Percentiles rank a stretch among this genome's conserved stretches.
These are phyloP conservation scores for Parnassius apollo DNA, from an alignment of 2,888 invertebrate genomes.

Conservation along the genomic window DNA sequence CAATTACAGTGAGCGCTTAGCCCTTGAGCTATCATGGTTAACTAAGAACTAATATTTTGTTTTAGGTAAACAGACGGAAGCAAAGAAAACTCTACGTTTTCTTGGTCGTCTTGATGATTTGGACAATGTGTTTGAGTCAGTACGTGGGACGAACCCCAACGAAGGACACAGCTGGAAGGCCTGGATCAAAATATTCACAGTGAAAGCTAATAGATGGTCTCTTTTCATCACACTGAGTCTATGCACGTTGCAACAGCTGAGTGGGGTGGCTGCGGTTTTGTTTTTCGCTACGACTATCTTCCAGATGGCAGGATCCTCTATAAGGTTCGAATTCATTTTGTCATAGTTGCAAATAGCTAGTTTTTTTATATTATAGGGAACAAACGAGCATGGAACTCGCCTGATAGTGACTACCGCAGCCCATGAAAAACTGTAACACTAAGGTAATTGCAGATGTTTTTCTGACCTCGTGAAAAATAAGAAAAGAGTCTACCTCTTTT, in stretches of 20 bases:
- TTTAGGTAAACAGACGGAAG: slow-evolving; percentile 46
- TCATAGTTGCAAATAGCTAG: not conserved
- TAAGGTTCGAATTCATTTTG: slow-evolving; percentile 28
- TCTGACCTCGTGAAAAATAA: too few species aligned
- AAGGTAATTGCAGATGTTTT: too few species aligned
- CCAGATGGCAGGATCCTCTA: slow-evolving; percentile 45
- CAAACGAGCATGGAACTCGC: too few species aligned
- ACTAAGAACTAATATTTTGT: not conserved
- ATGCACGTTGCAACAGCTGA: slow-evolving; percentile 40
- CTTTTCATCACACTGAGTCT: slow-evolving; percentile 46
- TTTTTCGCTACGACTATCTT: slow-evolving; percentile 51
- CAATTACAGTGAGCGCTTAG: too few species aligned
- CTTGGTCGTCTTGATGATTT: slow-evolving; percentile 45
- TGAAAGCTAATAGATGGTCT: slow-evolving; percentile 44
- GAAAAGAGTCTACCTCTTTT: too few species aligned
- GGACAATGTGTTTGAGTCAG: slow-evolving; percentile 45
- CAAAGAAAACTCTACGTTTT: slow-evolving; percentile 39
- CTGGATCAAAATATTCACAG: slow-evolving; percentile 50
- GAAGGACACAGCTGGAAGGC: slow-evolving; percentile 44
- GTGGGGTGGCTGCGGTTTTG: slow-evolving; percentile 46
- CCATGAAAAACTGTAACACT: too few species aligned
- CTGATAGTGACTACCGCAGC: too few species aligned
- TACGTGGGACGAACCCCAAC: slow-evolving; percentile 38
- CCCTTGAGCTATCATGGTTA: too few species aligned
- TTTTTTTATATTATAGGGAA: too few species aligned